Evolutionary conservation across 2,888 invertebrate genomes (phyloP), one percentile per base, ranked within the genome.

Genomic region (Cataglyphis cursor): DNA sequence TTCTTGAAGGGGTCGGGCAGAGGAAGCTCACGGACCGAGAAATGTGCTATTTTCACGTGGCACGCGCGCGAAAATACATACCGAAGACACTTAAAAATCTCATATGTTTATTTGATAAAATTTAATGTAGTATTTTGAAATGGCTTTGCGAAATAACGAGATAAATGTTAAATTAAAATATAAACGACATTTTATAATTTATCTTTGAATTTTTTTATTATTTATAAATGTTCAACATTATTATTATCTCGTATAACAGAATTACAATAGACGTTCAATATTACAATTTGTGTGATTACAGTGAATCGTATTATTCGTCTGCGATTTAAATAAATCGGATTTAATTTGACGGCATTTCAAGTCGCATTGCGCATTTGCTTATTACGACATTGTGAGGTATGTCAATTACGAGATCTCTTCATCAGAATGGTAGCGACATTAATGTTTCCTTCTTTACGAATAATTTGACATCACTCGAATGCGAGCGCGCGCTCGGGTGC

Each of bases 401-500:
- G 78, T 68, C 78, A 78, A 31, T 78, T 78, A 68, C 21, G 6
- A 31, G 41, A 78, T 59, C 54, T 66, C 66, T 66, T 66, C 41
- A 28, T 75, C 18, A 18, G 15, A 66, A n/a, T 66, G 41, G 41
- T 28, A 41, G 57, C 21, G n/a, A 1, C 54, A 35, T 76, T 76
- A 68, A 59, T 44, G 78, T 76, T 66, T 38, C 41, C 57, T 68
- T 68, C 78, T 78, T 78, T 59, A 44, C 59, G 59, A 78, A 78
- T 78, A 78, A 78, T 78, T 78, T 59, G 59, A 18, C 44, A 59
- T 21, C 44, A 57, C 59, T 78, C 59, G 41, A 78, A 78, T 31
- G 31, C 18, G 57, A 38, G 41, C n/a, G 38, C 54, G 41, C 54
- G 73, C 74, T 62, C 64, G 62, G 8, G 35, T 21, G 57, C 41